A percentile compares a stretch with the other conserved stretches of the same genome.
phyloP scores from a whole-genome alignment of 1,140 invertebrate species.

The Cydia amplana region DNA sequence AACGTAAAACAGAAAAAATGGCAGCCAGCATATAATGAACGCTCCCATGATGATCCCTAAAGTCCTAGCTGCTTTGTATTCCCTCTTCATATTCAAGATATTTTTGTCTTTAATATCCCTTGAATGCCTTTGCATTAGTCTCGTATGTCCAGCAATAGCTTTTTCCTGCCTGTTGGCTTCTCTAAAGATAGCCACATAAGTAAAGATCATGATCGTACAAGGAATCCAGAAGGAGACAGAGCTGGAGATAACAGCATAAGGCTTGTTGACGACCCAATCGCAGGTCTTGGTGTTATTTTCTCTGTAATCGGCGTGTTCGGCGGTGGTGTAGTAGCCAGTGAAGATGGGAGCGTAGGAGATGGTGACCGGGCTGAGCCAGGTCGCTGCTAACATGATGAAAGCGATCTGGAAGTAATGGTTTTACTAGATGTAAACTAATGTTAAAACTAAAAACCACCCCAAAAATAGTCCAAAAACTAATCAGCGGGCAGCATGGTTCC shows the following conservation, averaged over 20 bases:
- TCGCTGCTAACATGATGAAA: constrained; percentile 92
- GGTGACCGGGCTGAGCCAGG: constrained; percentile 95
- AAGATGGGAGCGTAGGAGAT: constrained; percentile 98
- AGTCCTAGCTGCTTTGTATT: constrained; percentile 98
- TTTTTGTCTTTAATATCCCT: constrained; percentile 89
- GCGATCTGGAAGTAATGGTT: constrained; percentile 80
- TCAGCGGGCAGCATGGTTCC: too few species aligned
- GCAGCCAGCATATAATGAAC: constrained; percentile 97
- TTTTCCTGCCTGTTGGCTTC: constrained; percentile 96
- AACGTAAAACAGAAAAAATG: constrained; percentile 95
- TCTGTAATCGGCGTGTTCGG: constrained; percentile 81
- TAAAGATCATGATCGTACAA: constrained; percentile 96
- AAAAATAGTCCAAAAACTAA: too few species aligned
- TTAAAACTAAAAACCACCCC: neutral
- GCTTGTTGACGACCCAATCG: constrained; percentile 89
- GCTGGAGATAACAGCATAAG: constrained; percentile 94
- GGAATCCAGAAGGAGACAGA: constrained; percentile 98
- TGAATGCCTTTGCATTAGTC: constrained; percentile 86
- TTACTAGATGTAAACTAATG: neutral
- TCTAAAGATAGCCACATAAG: constrained; percentile 93
- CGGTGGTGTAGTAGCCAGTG: constrained; percentile 94
- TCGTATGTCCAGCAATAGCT: constrained; percentile 87
- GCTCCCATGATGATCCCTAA: constrained; percentile 95
- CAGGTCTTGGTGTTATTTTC: constrained; percentile 85
- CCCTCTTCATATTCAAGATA: constrained; percentile 94